phyloP scores from a whole-genome alignment of 2,797 vertebrate genomes.

The Masticophis lateralis region DNA sequence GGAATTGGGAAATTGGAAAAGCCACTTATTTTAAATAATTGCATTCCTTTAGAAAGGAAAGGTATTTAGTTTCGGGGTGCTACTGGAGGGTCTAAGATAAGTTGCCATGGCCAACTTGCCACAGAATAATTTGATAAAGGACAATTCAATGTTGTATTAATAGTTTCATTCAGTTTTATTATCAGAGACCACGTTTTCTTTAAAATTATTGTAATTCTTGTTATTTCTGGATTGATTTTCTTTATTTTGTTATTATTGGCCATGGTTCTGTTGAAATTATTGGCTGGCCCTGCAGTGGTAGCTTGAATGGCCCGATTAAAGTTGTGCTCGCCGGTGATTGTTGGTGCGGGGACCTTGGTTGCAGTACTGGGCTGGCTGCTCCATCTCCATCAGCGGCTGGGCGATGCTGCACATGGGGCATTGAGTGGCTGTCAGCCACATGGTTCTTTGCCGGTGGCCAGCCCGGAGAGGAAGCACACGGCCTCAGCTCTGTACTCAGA shows the following conservation, averaged over 20 bases:
- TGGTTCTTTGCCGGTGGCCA: too few species aligned
- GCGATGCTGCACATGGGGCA: too few species aligned
- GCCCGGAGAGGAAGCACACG: too few species aligned
- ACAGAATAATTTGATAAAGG: background rate
- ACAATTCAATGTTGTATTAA: background rate
- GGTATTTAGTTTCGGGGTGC: background rate
- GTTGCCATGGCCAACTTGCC: background rate
- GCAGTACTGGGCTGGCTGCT: too few species aligned
- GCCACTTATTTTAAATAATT: background rate
- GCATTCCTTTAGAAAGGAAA: background rate
- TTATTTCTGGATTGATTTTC: background rate
- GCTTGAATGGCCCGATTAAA: too few species aligned
- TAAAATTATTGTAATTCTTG: background rate
- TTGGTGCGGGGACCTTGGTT: too few species aligned
- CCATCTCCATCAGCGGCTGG: too few species aligned
- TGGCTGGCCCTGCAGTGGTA: too few species aligned
- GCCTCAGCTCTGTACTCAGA: too few species aligned
- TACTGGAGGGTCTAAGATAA: background rate
- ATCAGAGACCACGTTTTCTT: background rate
- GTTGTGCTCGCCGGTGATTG: too few species aligned
- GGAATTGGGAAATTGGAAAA: background rate
- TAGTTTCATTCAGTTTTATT: background rate
- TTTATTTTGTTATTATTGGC: background rate
- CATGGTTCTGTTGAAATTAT: background rate
- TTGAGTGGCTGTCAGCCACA: too few species aligned